Base-by-base conservation (phyloP, 2,888 invertebrate genomes). In the Dryobota labecula region DNA sequence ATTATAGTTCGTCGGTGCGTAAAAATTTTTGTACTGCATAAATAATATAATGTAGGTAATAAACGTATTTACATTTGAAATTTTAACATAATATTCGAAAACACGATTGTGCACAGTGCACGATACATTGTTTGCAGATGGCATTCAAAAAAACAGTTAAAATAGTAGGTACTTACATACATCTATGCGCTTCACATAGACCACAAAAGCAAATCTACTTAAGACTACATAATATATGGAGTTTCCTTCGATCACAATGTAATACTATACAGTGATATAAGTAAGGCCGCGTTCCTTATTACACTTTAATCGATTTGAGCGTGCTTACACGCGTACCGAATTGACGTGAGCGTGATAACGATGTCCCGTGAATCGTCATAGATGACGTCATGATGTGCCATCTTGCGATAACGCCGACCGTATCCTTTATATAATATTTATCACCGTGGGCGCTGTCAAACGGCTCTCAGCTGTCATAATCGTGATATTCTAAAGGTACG, bases 181-280 rank as follows among this genome's bases (percentile, higher is more conserved):
- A 68, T 65, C 68, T 68, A 82, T 78, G 64, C 61, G 57, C 30
- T 62, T 68, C 36, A 78, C 67, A 77, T 72, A 72, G 78, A 78
- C 49, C 60, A 78, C 72, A 54, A 78, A 79, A 79, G 79, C 79
- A 68, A 53, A 68, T 62, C 79, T 79, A 77, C 64, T 58, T 77
- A 69, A 30, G 13, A 30, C 41, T 81, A 81, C 20, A 63, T 53
- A 51, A 64, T 43, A 54, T 77, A 77, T 56, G 73, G 68, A 82
- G 82, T 82, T 80, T 58, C 45, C 58, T 45, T 80, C 58, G 53
- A 82, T 80, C 79, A 82, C 79, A 80, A 66, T 56, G 56, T 82
- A 80, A 80, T 82, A 80, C 79, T 79, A 63, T 61, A 64, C 66
- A 81, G 64, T 77, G 71, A 76, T 61, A 67, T 62, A 61, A 54